Evolutionary conservation across 1,140 invertebrate species (phyloP).

Genomic region (Zaprionus kolodkinae): DNA sequence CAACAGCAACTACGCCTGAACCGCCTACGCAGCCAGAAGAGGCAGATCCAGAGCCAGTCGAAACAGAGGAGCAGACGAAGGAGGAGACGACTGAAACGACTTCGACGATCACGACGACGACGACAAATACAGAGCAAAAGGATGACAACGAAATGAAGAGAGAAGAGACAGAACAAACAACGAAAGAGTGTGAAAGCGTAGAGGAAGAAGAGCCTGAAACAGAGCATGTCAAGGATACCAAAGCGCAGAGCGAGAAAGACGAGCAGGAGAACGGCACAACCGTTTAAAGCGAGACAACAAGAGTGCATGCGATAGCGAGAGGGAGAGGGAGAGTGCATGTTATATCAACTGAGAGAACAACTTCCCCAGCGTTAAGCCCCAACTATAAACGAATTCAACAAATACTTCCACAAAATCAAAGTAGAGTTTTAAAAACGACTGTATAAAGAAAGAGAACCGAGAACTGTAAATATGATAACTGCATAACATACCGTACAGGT

Average conservation of each 20-base stretch:
- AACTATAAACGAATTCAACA: slow-evolving; percentile 16
- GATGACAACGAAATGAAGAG: not conserved
- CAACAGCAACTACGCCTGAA: slow-evolving; percentile 16
- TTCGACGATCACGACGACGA: not conserved
- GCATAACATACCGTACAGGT: slow-evolving; percentile 7
- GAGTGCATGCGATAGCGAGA: not conserved
- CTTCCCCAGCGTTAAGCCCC: slow-evolving; percentile 25
- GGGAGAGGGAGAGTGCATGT: not conserved
- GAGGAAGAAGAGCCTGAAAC: not conserved
- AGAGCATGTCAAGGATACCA: not conserved
- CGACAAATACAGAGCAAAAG: not conserved
- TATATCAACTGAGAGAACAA: slow-evolving; percentile 27
- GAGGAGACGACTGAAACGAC: no score
- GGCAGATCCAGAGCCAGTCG: not conserved
- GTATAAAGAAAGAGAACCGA: slow-evolving; percentile 38
- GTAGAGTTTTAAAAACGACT: slow-evolving; percentile 72
- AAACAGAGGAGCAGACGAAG: not conserved
- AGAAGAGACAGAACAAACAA: not conserved
- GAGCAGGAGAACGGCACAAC: slow-evolving; percentile 43
- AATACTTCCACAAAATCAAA: slow-evolving; percentile 37
- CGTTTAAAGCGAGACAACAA: slow-evolving; percentile 32
- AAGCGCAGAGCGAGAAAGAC: slow-evolving; percentile 12
- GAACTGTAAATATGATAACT: slow-evolving; percentile 40
- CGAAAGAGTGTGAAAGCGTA: not conserved
- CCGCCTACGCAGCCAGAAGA: slow-evolving; percentile 6